These are phyloP conservation scores for Pachyseris speciosa DNA, from an alignment of 64 coral and sea anemone species.

Conservation along the genomic window DNA sequence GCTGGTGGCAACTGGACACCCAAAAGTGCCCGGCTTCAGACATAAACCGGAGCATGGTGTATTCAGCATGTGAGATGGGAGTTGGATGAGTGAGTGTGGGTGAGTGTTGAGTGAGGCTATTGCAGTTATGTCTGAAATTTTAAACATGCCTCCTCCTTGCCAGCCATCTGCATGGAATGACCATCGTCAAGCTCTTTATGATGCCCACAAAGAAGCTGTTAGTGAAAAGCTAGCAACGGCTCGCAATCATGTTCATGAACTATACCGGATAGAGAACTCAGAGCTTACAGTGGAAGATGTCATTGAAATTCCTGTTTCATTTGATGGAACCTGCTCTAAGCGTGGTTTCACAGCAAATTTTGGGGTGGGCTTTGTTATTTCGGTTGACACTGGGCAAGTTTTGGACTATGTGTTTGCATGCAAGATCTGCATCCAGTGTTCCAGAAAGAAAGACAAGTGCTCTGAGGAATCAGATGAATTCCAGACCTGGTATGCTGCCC, in stretches of 20 bases:
- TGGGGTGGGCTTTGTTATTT: constrained; percentile 52
- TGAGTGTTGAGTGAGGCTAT: constrained; percentile 52
- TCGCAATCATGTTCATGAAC: constrained; percentile 26
- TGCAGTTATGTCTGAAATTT: constrained; percentile 65
- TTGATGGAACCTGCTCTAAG: constrained; percentile 48
- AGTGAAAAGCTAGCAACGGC: constrained; percentile 11
- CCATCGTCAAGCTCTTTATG: constrained; percentile 38
- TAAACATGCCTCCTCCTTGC: constrained; percentile 54
- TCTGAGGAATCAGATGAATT: constrained; percentile 21
- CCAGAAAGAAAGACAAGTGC: constrained; percentile 27
- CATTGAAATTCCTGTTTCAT: constrained; percentile 47
- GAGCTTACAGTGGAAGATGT: background rate
- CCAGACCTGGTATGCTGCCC: constrained; percentile 19
- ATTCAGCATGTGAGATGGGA: constrained; percentile 50
- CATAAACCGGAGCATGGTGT: constrained; percentile 11
- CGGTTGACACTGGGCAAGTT: constrained; percentile 39
- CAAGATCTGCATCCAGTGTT: constrained; percentile 36
- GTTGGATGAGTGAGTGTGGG: too few species aligned
- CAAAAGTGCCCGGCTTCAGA: too few species aligned
- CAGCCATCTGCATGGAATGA: constrained; percentile 37
- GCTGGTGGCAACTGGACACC: too few species aligned
- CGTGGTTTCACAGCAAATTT: constrained; percentile 38
- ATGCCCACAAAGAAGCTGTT: constrained; percentile 42
- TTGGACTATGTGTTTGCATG: constrained; percentile 38
- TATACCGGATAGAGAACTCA: constrained; percentile 1